Conservation (phyloP, 2,113 vertebrate genomes). For the Aythya baeri region DNA sequence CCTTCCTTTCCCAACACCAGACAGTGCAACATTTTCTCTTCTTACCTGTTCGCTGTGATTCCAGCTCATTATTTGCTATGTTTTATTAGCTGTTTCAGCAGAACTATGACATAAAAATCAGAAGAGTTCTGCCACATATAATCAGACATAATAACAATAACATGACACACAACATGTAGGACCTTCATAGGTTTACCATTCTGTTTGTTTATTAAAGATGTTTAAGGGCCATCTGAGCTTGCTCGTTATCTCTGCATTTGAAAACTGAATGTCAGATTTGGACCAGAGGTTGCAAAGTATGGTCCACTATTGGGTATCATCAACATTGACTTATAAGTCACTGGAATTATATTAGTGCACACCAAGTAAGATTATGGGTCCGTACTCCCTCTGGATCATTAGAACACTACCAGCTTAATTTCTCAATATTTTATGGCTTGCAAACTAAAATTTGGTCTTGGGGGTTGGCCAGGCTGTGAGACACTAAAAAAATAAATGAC, state of each 20-base stretch:
- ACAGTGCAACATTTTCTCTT: background rate
- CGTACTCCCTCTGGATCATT: background rate
- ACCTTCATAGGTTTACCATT: background rate
- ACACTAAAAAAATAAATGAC: background rate
- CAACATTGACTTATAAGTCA: background rate
- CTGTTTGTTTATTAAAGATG: background rate
- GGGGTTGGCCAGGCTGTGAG: background rate
- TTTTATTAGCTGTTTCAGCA: background rate
- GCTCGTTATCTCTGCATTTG: background rate
- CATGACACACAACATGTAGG: background rate
- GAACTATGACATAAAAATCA: background rate
- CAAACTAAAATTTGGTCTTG: background rate
- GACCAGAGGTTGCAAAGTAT: background rate
- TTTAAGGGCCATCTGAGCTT: background rate
- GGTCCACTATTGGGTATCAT: background rate
- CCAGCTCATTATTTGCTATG: background rate
- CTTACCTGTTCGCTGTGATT: background rate
- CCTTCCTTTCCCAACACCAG: background rate
- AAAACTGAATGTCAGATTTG: background rate
- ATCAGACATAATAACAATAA: accelerated
- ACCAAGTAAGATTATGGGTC: background rate
- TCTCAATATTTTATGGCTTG: background rate
- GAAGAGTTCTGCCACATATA: background rate
- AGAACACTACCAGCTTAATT: background rate
- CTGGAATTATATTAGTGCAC: background rate